Evolutionary conservation across 2,888 invertebrate species (phyloP), one percentile per base, ranked within the genome.

Genomic region (Cheilosia scutellata): DNA sequence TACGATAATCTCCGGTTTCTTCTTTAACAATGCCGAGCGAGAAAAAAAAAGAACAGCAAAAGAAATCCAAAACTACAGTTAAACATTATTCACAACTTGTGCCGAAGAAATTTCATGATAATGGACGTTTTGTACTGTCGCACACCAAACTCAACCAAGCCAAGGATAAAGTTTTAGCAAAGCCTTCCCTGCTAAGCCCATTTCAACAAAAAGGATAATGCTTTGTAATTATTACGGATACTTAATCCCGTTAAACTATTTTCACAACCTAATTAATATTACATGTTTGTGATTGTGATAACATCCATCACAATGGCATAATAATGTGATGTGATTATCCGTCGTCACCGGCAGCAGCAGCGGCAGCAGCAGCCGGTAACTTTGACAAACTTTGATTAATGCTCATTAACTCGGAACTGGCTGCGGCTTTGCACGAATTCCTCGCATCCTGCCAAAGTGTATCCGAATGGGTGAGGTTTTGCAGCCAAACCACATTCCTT

Each of bases 161-260:
- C n/a, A 57, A 47, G 53, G 75, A 71, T 33, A 55, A 84, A 80
- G 65, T 80, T 66, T 55, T 25, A 20, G 37, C 29, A 37, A 77
- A 55, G 60, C 53, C 55, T 27, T 4, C n/a, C 27, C 66, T 44
- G 37, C 53, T 37, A 74, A 62, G 66, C 66, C 44, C 33, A 29
- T 44, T 51, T 20, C 29, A 37, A 49, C 53, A 13, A 58, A 40
- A 53, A 5, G 70, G 80, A 80, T 84, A 75, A 84, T 75, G 66
- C 33, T 47, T 49, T 63, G 80, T 76, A 71, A 84, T 84, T 84
- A 84, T 84, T 76, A 71, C 80, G 75, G 70, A 71, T 66, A 79
- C 70, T 84, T 84, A 84, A 84, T 75, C 84, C 80, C 75, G 70
- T 70, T 75, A 84, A 84, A 80, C 84, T 84, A 84, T 84, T 80